Evolutionary conservation across 2,888 invertebrate genomes (phyloP), one percentile per base, ranked within the genome.

Genomic region (Limnephilus marmoratus): DNA sequence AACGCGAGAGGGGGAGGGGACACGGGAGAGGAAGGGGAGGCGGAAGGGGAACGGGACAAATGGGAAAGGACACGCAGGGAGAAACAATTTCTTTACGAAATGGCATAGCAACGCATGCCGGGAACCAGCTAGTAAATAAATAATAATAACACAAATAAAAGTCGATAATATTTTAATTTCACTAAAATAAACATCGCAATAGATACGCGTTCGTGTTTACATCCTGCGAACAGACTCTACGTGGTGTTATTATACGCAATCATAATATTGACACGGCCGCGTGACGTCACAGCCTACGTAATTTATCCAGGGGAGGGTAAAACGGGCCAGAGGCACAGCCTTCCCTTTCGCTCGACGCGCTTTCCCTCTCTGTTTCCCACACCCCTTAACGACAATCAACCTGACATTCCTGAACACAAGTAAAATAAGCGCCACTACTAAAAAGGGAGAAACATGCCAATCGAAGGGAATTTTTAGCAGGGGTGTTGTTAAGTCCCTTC

Each of bases 331-430:
- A 29, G 34, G 34, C 49, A 68, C 31, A 68, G 37, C 68, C 31
- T 89, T 80, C 68, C 68, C 68, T 89, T 89, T 89, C 89, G 81
- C 81, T 80, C 89, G 81, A 89, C 68, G 34, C 68, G 89, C 68
- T 89, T 89, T 89, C 89, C 89, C 89, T 89, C 89, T 89, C 89
- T 37, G 53, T 80, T 68, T 37, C 68, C 89, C 80, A 68, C 24
- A 68, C 68, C 68, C 68, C 68, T 68, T 68, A n/a, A 68, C 68
- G 24, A n/a, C 24, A 68, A 24, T 9, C 7, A 83, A 83, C 18
- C 37, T n/a, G 37, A 37, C 2, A 83, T 24, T 45, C 7, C 24
- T 18, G 24, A 37, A 37, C 68, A 68, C 9, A n/a, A 68, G n/a
- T 68, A 68, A 68, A 24, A 68, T 68, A 68, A 68, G 68, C 9